Evolutionary conservation across 2,113 vertebrate genomes (phyloP), one percentile per base, ranked within the genome.

Genomic region (Phoxinus phoxinus): DNA sequence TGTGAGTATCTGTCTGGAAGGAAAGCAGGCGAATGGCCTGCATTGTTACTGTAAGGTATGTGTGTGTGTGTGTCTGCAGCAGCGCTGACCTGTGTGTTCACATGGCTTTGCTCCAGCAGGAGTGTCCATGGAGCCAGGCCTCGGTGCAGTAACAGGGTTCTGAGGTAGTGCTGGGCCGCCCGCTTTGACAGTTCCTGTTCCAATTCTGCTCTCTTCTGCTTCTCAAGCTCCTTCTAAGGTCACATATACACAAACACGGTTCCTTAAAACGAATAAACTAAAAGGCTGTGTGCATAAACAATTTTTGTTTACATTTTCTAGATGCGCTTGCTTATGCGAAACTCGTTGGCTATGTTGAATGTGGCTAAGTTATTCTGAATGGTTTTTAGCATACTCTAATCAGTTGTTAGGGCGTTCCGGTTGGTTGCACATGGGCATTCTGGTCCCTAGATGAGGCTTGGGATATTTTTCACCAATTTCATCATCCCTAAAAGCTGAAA

Each of bases 121-220:
- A 80, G 95, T 93, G 95, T 97, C 98, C 98, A 99, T 69, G 97
- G 97, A 0, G 90, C 90, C 82, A 98, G 91, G 58, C 97, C 97
- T 87, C 90, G 88, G 13, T 87, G 92, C 80, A 92, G 94, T 85
- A 98, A 92, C 88, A 97, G 85, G 30, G 89, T 88, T 30, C 80
- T 94, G 86, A 93, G 87, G 89, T 97, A 94, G 89, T 99, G 96
- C 59, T 94, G 93, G 86, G 63, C 87, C 81, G 97, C 97, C 86
- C 89, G 84, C 87, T 88, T 91, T 71, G 93, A 90, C 19, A 96
- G 91, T 89, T 96, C 93, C 86, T 92, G 93, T 21, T 94, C 94
- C 86, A 91, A 93, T 87, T 95, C 94, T 74, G 93, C 84, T 89
- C 93, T 94, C 89, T 17, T 93, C 91, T 96, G 95, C 86, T 95